Evolutionary conservation across 2,797 vertebrate genomes (phyloP), one percentile per base, ranked within the genome.

Genomic region (Betta splendens): DNA sequence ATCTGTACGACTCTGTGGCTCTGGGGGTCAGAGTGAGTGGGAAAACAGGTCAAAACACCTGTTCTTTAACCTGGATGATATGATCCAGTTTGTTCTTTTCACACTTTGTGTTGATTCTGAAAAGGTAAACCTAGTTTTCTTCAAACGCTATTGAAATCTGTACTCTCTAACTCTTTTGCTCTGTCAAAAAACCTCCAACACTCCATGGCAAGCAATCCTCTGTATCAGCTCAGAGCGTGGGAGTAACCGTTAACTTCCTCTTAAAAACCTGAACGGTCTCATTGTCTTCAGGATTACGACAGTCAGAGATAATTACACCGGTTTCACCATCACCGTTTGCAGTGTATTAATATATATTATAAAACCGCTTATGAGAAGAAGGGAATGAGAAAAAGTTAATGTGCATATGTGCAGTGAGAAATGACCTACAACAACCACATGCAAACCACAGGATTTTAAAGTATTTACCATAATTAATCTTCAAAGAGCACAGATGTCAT

Each of bases 391-490:
- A 35, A 44, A 61, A 40, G 26, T 38, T 28, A 50, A 61, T 12
- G 13, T 45, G 18, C 25, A 36, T 13, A 45, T 28, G 37, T 46
- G 55, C 25, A 45, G 17, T 21, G 40, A 29, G 40, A 28, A 55
- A 46, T 17, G 43, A 6, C 53, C 49, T 16, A 49, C 50, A 21
- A 11, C 9, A 25, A 22, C 49, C 18, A 32, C 40, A 15, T 49
- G 15, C 25, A 42, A 62, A 54, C 26, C 33, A 4, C 20, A 20
- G 54, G 31, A 67, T 55, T 21, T 38, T 22, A 10, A 33, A 28
- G 45, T 60, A 59, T 79, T 80, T 85, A 61, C 40, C 75, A 78
- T 83, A 77, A 68, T 81, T 77, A 64, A 73, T 81, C 67, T 71
- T 77, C 38, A 80, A 76, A 78, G 76, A 73, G 77, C 67, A 72